Percentiles rank a stretch among this genome's conserved stretches.
phyloP scores from a whole-genome alignment of 2,888 invertebrate species.

The Campopleginae sp. region DNA sequence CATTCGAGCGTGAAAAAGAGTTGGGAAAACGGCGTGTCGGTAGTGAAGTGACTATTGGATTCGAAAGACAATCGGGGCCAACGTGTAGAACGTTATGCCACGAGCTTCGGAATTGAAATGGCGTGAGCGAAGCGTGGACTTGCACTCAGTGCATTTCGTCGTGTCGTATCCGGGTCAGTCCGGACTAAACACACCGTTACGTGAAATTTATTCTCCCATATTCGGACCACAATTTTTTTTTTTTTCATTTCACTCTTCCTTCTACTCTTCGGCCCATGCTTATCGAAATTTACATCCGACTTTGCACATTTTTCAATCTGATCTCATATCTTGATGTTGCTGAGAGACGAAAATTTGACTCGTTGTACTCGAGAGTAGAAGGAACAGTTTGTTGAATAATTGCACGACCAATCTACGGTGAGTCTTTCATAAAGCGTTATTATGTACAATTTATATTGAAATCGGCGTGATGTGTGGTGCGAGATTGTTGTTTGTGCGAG shows the following conservation, averaged over 20 bases:
- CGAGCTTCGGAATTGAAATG: conserved; percentile 34
- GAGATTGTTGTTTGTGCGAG: conserved; percentile 41
- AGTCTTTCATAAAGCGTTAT: neutral
- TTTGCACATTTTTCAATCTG: neutral
- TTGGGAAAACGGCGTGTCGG: neutral
- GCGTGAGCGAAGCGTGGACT: conserved; percentile 64
- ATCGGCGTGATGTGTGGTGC: conserved; percentile 57
- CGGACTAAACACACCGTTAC: neutral
- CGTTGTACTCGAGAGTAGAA: neutral
- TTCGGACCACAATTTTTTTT: neutral
- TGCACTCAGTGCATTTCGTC: conserved; percentile 48
- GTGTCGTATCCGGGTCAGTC: conserved; percentile 13
- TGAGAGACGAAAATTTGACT: neutral
- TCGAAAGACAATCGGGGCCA: neutral
- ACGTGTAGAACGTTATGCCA: neutral
- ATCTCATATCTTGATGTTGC: neutral
- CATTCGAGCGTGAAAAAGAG: neutral
- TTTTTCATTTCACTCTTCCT: neutral
- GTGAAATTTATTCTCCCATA: conserved; percentile 1
- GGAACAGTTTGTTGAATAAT: neutral
- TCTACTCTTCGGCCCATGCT: neutral
- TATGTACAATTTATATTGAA: conserved; percentile 17
- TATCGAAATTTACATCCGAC: neutral
- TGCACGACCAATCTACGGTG: neutral
- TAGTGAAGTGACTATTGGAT: neutral